Base-by-base conservation (phyloP, 2,113 vertebrate genomes). In the Regulus satrapa region DNA sequence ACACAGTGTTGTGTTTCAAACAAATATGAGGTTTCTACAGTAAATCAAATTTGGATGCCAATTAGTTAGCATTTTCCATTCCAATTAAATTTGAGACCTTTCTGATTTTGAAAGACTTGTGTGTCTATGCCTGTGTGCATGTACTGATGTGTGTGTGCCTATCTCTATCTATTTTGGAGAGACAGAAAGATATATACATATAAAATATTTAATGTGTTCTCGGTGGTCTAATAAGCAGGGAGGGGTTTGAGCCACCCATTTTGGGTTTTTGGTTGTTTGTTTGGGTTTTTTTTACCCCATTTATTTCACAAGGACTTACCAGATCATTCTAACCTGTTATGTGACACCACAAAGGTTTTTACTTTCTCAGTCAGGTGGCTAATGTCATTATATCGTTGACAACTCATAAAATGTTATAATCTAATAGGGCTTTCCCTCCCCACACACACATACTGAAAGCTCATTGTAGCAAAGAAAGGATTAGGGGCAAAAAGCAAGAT, bases 1-100 rank as follows among this genome's bases (percentile, higher is more conserved):
- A 94, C 96, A 97, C 92, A 97, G 97, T 96, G 97, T 97, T 98
- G 97, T 97, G 97, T 97, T 98, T 98, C 97, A 97, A 97, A 97
- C 97, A 98, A 98, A 98, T 97, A 97, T 97, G 97, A 98, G 98
- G 96, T 97, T 98, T 97, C 97, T 98, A 96, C 97, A 98, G 98
- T 96, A 98, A 98, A 98, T 98, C 97, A 98, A 97, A 98, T 98
- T 97, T 98, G 96, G 98, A 97, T 97, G 97, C 98, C 97, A 98
- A 98, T 98, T 98, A 98, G 98, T 97, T 98, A 98, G 97, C 96
- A 97, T 98, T 98, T 98, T 98, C 97, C 96, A 97, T 97, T 98
- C 97, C 98, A 97, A 98, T 98, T 98, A 98, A 98, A 98, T 97
- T 96, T 96, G 97, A 98, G 98, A 98, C 98, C 97, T 98, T 98